Evolutionary conservation across 2,797 vertebrate species (phyloP), one percentile per base, ranked within the genome.

Genomic region (Gambusia yucatana): DNA sequence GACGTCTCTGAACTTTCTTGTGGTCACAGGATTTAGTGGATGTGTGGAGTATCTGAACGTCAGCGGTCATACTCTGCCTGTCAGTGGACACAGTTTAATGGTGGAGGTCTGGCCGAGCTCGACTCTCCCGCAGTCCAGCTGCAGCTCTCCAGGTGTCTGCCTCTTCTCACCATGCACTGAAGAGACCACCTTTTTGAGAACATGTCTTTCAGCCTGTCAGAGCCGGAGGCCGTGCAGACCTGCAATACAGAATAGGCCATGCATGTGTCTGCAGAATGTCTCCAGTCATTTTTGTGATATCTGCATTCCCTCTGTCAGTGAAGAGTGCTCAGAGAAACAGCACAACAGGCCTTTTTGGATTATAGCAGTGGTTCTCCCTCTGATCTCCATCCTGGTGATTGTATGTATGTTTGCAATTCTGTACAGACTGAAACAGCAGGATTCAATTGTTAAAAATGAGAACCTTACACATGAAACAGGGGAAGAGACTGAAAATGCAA

Each of bases 41-140:
- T 96, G 96, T 83, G 90, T 96, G 84, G 93, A 93, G 78, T 93
- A 94, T 77, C 86, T 96, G 46, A 94, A 78, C 61, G 83, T 94
- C 43, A 92, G 78, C 0, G 88, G 92, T 46, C 82, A 93, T 80
- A 75, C 84, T 55, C 88, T 96, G 65, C 92, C 94, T 6, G 77
- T 95, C 88, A 91, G 78, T 0, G 93, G 95, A 78, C 88, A 75
- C 75, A 95, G 88, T 82, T 70, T 87, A 47, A 91, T 91, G 76
- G 90, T 93, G 39, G 90, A 95, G 52, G 83, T 91, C 20, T 88
- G 71, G 83, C 93, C 94, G 1, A 96, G 94, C 74, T 69, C 79
- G 0, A 85, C 81, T 75, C 88, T 95, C 1, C 41, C 90, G 61
- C 92, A 93, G 65, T 73, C 88, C 2, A 86, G 79, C 76, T 96